Percentiles rank a stretch among this genome's conserved stretches.
phyloP scores from a whole-genome alignment of 23 tunicate species.

The Trididemnum nubilum region DNA sequence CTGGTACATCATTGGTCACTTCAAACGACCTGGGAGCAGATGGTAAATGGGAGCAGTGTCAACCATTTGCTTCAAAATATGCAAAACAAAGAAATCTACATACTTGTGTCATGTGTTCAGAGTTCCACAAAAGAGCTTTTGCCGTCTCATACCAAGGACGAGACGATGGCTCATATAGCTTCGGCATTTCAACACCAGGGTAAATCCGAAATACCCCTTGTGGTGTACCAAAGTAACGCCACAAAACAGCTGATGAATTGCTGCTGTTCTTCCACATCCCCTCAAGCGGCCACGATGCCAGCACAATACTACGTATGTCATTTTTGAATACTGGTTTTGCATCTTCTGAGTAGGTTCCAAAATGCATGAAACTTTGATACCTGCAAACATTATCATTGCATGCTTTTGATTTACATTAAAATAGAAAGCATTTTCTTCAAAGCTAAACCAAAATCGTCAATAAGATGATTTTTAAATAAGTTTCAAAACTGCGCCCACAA shows the following conservation, averaged over 20 bases:
- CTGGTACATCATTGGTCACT: too few relatives aligned
- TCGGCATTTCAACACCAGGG: conserved; percentile 77
- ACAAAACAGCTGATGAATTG: conserved; percentile 14
- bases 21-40: too few relatives aligned
- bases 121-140: conserved; percentile 29
- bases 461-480: too few relatives aligned
- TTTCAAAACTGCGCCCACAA: too few relatives aligned
- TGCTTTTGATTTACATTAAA: too few relatives aligned
- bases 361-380: conserved; percentile 22
- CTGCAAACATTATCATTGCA: too few relatives aligned
- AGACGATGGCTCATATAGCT: conserved; percentile 58
- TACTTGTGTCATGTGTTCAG: too few relatives aligned
- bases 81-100: too few relatives aligned
- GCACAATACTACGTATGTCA: conserved; percentile 25
- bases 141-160: conserved; percentile 89
- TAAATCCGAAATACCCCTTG: conserved; percentile 74
- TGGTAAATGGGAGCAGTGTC: too few relatives aligned
- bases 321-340: conserved; percentile 17
- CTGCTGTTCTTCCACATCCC: conserved; percentile 16
- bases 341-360: conserved; percentile 12
- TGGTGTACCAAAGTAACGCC: conserved; percentile 70
- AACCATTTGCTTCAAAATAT: too few relatives aligned
- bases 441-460: too few relatives aligned
- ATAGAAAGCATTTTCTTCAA: too few relatives aligned
- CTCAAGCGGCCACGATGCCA: conserved; percentile 38